Evolutionary conservation across 2,113 vertebrate genomes (phyloP), one percentile per base, ranked within the genome.

Genomic region (Larimichthys crocea): DNA sequence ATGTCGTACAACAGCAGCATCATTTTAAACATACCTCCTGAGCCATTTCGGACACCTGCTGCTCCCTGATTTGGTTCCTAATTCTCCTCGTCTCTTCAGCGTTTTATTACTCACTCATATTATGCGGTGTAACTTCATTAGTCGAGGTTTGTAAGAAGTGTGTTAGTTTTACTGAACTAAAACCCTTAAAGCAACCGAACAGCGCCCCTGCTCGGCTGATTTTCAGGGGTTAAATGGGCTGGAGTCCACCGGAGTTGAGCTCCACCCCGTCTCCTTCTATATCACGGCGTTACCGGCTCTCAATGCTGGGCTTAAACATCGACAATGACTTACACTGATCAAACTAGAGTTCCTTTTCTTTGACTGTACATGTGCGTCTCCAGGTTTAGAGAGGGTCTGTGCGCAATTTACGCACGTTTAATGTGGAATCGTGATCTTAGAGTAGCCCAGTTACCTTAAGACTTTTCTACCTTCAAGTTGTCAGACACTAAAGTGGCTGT

Each of bases 11-110:
- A 20, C 29, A 74, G 10, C 4, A 26, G 22, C 69, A 69, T 75
- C 52, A 26, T 12, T 61, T 20, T 5, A 16, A 6, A 63, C 73
- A 3, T 82, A 94, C 93, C 90, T 83, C 80, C 48, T 88, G 80
- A 81, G 88, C 78, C 93, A 94, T 94, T 5, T 0, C 48, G 65
- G 66, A 74, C 71, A 77, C 35, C 64, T 50, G 72, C 44, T 63
- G 31, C 14, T 79, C 48, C 14, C 19, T 26, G 64, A 57, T 40
- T 31, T 22, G 29, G 42, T 74, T 62, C 65, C 42, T 64, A 60
- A 61, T 14, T 40, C 5, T 74, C 62, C 48, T 4, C 24, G 55
- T 67, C 15, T 69, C 48, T 22, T 65, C 50, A 1, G 35, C 3
- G 16, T 19, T 35, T 14, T 22, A 63, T 14, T 22, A 60, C 44